Evolutionary conservation across 2,888 invertebrate genomes (phyloP).

Genomic region (Drosophila quasianomalipes): DNA sequence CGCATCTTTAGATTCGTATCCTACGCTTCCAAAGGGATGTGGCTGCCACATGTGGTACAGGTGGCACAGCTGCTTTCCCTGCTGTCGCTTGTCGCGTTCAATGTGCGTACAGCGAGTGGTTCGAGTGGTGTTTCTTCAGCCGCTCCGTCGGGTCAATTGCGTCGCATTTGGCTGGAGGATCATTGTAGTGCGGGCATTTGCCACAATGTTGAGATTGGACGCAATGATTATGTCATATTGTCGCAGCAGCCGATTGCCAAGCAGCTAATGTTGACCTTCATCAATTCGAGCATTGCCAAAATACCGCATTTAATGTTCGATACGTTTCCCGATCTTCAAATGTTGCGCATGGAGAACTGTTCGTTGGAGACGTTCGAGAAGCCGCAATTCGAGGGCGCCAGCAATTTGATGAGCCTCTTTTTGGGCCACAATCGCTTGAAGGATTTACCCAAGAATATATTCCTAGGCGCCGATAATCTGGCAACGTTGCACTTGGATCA

Average conservation of each 20-base stretch:
- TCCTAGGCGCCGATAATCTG: constrained; percentile 83
- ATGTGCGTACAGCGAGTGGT: constrained; percentile 8
- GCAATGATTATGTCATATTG: constrained; percentile 83
- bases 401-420: constrained; percentile 82
- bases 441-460: constrained; percentile 84
- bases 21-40: constrained; percentile 31
- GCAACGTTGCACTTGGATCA: constrained; percentile 76
- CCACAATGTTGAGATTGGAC: constrained; percentile 77
- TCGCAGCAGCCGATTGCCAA: constrained; percentile 81
- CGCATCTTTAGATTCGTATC: constrained; percentile 4
- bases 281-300: constrained; percentile 83
- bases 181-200: constrained; percentile 82
- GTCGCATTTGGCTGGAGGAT: constrained; percentile 84
- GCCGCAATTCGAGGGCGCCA: constrained; percentile 84
- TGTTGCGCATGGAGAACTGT: constrained; percentile 84
- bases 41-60: constrained; percentile 24
- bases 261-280: constrained; percentile 79
- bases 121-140: constrained; percentile 3
- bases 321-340: constrained; percentile 83
- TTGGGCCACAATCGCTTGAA: constrained; percentile 78
- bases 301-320: constrained; percentile 84
- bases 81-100: constrained; percentile 22
- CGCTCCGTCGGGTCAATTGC: constrained; percentile 69
- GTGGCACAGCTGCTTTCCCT: constrained; percentile 30
- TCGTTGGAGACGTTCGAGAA: constrained; percentile 83